Evolutionary conservation across 2,888 invertebrate genomes (phyloP).

Genomic region (Nasonovia ribisnigri): DNA sequence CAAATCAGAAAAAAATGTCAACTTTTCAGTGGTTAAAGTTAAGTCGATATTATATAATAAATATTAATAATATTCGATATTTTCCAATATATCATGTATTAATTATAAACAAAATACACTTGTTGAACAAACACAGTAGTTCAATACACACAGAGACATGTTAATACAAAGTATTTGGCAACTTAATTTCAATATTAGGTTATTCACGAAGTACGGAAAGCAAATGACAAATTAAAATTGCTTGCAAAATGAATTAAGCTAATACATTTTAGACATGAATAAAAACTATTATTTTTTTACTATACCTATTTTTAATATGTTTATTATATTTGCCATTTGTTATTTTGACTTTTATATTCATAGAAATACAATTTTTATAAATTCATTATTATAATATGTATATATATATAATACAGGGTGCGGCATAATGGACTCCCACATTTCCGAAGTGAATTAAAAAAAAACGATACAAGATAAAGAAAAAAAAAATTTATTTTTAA

Average conservation of each 20-base stretch:
- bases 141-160: background rate
- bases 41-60: background rate
- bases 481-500: too few species aligned
- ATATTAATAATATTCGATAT: conserved; percentile 15
- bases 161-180: background rate
- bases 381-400: too few species aligned
- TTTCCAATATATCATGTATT: background rate
- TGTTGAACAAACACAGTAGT: background rate
- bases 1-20: background rate
- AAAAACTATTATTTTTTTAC: background rate
- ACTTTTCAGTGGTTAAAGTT: background rate
- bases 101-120: background rate
- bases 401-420: too few species aligned
- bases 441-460: too few species aligned
- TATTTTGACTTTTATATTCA: too few species aligned
- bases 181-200: background rate
- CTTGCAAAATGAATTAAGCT: conserved; percentile 2
- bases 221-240: background rate
- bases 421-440: too few species aligned
- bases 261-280: conserved; percentile 16
- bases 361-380: too few species aligned
- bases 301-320: too few species aligned
- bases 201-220: background rate
- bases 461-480: too few species aligned
- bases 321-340: too few species aligned